These are phyloP conservation scores for Iguana delicatissima DNA, from an alignment of 2,797 vertebrate genomes.

Conservation along the genomic window DNA sequence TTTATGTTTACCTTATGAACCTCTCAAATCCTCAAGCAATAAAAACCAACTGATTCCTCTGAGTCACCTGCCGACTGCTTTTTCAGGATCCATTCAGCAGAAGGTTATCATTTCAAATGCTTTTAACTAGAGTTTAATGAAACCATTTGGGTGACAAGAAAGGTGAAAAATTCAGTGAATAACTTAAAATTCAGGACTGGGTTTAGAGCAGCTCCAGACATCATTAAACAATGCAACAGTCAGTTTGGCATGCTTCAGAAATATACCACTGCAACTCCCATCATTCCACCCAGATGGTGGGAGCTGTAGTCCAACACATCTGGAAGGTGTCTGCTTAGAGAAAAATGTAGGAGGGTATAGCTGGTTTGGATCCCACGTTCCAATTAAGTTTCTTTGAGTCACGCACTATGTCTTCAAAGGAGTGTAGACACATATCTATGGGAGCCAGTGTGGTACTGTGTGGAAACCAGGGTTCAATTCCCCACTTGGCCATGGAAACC, in stretches of 20 bases:
- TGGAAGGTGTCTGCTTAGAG: not conserved
- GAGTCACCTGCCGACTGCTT: not conserved
- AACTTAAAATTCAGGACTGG: not conserved
- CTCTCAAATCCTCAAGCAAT: not conserved
- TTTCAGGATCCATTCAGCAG: not conserved
- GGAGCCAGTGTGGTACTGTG: no score
- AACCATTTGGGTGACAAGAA: not conserved
- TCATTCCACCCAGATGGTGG: not conserved
- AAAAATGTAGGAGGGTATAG: not conserved
- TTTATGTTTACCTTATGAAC: slow-evolving; percentile 4
- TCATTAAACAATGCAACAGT: not conserved
- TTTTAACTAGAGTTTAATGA: slow-evolving; percentile 7
- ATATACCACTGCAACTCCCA: no score
- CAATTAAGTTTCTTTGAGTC: not conserved
- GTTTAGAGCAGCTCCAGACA: not conserved
- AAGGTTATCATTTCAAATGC: not conserved
- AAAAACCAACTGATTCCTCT: slow-evolving; percentile 6
- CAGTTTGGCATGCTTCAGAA: no score
- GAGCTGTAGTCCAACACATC: not conserved
- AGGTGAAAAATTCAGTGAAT: not conserved
- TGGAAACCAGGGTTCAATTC: no score
- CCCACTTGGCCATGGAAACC: no score
- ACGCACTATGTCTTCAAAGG: not conserved
- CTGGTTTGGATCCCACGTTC: not conserved
- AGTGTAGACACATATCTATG: no score